Base-by-base conservation (phyloP, 37 sponge, comb jelly and placozoan species). In the Aplysina aerophoba region DNA sequence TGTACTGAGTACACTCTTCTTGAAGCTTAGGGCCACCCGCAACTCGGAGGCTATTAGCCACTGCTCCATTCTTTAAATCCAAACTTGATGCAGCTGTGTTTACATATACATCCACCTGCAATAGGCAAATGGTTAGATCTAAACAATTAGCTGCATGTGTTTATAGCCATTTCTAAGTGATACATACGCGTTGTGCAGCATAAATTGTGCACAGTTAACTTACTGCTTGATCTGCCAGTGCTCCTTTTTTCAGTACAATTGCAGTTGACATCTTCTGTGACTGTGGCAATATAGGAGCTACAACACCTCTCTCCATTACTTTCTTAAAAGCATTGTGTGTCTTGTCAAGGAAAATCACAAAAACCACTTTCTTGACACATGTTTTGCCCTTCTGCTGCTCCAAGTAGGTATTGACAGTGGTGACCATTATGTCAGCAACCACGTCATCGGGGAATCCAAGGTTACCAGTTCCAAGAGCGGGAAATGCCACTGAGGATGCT, bases 101-200 rank as follows among this genome's bases (percentile, higher is more conserved):
- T n/a, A 93, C 87, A 36, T 86, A 86, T 2, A 84, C 89, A 71
- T 93, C 87, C 69, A 79, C 93, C 93, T 93, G 53, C 31, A 80
- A 63, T 59, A 55, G 54, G n/a, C 50, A 44, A 44, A 8, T 44
- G 50, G 50, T 44, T 8, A 44, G 8, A 44, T 44, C 50, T n/a
- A 44, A 3, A 44, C 8, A 44, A 44, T 44, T 44, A 8, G 50
- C 8, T 11, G 8, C 50, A 8, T 11, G 50, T 44, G 8, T 44
- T 11, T 8, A 44, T 44, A 11, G 50, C 3, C 50, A 44, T 44
- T 44, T 8, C 3, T 44, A 44, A 11, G 50, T 44, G 50, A 44
- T 44, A 44, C 8, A 44, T 11, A 44, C 8, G 50, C 8, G 8
- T 44, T 44, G 8, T 44, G 50, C 8, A 44, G 50, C 3, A 44